Conservation (phyloP, 2,888 invertebrate species). For the Thymelicus sylvestris region DNA sequence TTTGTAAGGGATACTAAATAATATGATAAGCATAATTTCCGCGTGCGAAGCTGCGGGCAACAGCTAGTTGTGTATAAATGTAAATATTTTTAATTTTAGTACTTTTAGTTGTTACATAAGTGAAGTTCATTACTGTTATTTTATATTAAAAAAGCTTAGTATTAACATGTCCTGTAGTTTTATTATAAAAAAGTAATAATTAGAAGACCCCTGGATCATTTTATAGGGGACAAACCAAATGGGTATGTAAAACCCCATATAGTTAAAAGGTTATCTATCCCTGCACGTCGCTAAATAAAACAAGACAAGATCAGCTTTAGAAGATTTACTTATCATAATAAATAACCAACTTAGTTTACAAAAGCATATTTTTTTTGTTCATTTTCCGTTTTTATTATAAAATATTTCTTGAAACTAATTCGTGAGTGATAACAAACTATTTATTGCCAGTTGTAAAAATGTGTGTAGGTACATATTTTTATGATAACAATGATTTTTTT, state of each 20-base stretch:
- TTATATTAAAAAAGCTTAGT: too few relatives aligned
- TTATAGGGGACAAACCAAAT: too few relatives aligned
- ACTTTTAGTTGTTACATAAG: neutral
- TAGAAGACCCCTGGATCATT: too few relatives aligned
- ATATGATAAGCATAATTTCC: too few relatives aligned
- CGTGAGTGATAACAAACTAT: conserved; percentile 37
- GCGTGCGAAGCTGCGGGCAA: too few relatives aligned
- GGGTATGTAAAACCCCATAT: too few relatives aligned
- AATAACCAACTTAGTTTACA: conserved; percentile 81
- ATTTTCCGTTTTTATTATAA: conserved; percentile 59
- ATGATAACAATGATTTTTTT: conserved; percentile 42
- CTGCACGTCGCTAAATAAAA: conserved; percentile 49
- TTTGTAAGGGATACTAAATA: too few relatives aligned
- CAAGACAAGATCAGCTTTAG: conserved; percentile 57
- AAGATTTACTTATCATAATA: conserved; percentile 81
- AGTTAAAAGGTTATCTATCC: too few relatives aligned
- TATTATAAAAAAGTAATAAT: neutral
- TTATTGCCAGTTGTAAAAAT: conserved; percentile 52
- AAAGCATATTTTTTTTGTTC: conserved; percentile 68
- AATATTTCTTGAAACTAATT: conserved; percentile 57
- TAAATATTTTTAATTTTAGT: conserved; percentile 1
- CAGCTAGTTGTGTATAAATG: neutral
- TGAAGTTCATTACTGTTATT: too few relatives aligned
- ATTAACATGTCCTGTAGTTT: neutral
- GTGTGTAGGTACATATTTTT: conserved; percentile 37